phyloP scores from a whole-genome alignment of 2,797 vertebrate genomes.

The Chelon labrosus region DNA sequence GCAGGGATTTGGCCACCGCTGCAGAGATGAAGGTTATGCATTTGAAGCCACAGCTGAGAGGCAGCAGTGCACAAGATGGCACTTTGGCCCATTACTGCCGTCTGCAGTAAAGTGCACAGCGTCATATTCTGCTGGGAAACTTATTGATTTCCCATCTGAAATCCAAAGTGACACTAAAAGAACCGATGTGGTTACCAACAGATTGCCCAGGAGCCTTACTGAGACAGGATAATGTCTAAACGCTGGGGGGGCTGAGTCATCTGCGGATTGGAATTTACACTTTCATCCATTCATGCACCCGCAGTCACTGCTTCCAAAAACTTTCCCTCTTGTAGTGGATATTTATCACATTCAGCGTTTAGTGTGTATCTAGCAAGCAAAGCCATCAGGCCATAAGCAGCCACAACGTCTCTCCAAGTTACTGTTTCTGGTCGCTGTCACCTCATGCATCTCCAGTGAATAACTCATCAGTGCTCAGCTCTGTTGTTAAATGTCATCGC shows the following conservation, averaged over 20 bases:
- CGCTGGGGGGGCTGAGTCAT: constrained; percentile 3
- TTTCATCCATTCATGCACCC: neutral
- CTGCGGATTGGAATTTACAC: neutral
- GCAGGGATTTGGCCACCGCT: constrained; percentile 4
- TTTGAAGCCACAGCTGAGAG: constrained; percentile 23
- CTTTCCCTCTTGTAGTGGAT: neutral
- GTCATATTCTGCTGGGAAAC: constrained; percentile 7
- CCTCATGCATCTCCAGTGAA: no score
- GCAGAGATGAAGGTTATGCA: neutral
- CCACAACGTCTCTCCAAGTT: no score
- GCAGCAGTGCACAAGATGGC: neutral
- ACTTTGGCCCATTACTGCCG: constrained; percentile 27
- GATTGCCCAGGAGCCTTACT: neutral
- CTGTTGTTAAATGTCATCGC: neutral
- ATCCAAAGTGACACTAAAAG: constrained; percentile 29
- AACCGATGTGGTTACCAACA: neutral
- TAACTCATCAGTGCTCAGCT: no score
- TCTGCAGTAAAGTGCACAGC: constrained; percentile 15
- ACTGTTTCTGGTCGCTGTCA: no score
- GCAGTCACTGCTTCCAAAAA: neutral
- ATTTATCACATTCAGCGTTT: neutral
- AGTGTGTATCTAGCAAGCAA: no score
- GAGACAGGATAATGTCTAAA: neutral
- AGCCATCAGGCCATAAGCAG: no score
- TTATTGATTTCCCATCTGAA: constrained; percentile 34